Base-by-base conservation (phyloP, 2,113 vertebrate genomes). In the Ctenomys sociabilis region DNA sequence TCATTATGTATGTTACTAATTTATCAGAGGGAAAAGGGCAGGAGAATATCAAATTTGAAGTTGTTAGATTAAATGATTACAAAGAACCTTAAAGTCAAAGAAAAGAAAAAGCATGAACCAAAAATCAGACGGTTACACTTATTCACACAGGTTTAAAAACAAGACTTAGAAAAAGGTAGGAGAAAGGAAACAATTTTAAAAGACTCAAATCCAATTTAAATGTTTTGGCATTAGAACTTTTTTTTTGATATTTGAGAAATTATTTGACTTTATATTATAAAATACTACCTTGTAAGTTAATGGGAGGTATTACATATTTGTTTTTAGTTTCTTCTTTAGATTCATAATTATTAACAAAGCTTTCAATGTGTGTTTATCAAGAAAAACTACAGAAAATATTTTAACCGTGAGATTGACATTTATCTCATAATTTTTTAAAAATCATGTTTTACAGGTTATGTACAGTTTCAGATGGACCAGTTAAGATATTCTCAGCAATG, bases 401-500 rank as follows among this genome's bases (percentile, higher is more conserved):
- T 59, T 61, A 93, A 93, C 10, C 10, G 6, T 72, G 7, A 21
- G 22, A 66, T 43, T 72, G 7, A 21, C 14, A 66, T 43, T 1
- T 14, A n/a, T 45, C 16, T 45, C 64, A 90, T 43, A 37, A 84
- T n/a, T 87, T 43, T 43, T 52, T 59, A 88, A 92, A 90, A 37
- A 45, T 30, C 2, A 0, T 82, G 75, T 14, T 88, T 32, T 70
- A 9, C 28, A 45, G 54, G 68, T 64, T 93, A 90, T 80, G 45
- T 75, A 40, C 88, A 93, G 49, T 90, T 90, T 92, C 17, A 91
- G 84, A 57, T 35, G 37, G 66, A 54, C 21, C 66, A 85, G 57
- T 32, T 66, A 0, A 61, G 26, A 54, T 61, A n/a, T 88, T 84
- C 88, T 66, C 16, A 49, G 54, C 13, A 80, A 17, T n/a, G n/a